Evolutionary conservation across 2,888 invertebrate genomes (phyloP).

Genomic region (Camponotus fellah): DNA sequence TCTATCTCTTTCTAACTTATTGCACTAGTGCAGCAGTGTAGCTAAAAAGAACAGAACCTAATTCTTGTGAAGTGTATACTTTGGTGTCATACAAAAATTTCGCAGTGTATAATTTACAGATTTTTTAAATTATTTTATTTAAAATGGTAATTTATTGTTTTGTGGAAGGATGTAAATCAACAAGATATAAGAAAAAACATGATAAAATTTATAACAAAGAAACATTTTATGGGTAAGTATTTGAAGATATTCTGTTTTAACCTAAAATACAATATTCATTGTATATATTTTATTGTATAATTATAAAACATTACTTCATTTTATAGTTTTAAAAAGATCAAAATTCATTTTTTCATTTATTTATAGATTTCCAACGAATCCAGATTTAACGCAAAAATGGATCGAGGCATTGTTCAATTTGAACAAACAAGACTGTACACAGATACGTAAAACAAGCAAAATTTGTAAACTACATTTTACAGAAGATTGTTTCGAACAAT

Average conservation of each 20-base stretch:
- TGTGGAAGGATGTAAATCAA: neutral
- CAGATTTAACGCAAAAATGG: neutral
- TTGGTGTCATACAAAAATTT: too few relatives aligned
- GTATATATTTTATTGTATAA: neutral
- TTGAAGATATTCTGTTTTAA: neutral
- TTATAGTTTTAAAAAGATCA: too few relatives aligned
- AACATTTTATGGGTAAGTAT: neutral
- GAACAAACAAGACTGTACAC: neutral
- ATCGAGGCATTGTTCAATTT: neutral
- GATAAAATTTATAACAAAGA: neutral
- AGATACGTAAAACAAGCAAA: neutral
- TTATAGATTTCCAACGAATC: neutral
- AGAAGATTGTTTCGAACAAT: neutral
- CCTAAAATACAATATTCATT: neutral
- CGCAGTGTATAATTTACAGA: too few relatives aligned
- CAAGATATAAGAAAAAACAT: neutral
- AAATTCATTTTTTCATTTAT: neutral
- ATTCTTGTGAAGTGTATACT: too few relatives aligned
- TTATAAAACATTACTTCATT: too few relatives aligned
- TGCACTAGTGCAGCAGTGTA: too few relatives aligned
- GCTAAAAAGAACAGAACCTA: too few relatives aligned
- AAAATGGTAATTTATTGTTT: neutral
- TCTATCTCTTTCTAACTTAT: too few relatives aligned
- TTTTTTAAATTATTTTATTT: too few relatives aligned
- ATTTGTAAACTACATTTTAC: neutral